Evolutionary conservation across 1,140 invertebrate genomes (phyloP), one percentile per base, ranked within the genome.

Genomic region (Penaeus vannamei): DNA sequence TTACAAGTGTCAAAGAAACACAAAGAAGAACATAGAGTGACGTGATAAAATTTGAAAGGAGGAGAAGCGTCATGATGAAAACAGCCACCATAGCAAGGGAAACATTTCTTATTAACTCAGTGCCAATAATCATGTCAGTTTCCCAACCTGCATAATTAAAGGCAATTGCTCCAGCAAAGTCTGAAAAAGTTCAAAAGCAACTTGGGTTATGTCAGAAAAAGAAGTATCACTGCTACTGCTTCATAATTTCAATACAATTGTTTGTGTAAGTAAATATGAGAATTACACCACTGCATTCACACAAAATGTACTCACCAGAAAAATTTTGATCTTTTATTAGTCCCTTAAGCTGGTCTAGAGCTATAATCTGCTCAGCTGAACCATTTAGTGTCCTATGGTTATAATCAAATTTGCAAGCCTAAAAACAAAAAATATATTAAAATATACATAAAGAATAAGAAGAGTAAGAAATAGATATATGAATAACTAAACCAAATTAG

Each of bases 21-120:
- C 96, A 97, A 72, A 95, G 92, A 91, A 96, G 95, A 91, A 97
- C 97, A 95, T 96, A 96, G 87, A 96, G 94, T 93, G 96, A 97
- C 85, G 95, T 96, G 93, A 95, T 95, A 0, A 96, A 91, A 93
- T 97, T 96, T 23, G 96, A 96, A 92, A 98, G 97, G 23, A 98
- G 93, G 4, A 97, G 92, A 1, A 96, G 92, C 17, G 97, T 97
- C 77, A 96, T 97, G n/a, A 95, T 92, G 94, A 98, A 96, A 4
- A 98, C 97, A 92, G 96, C 97, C 8, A 96, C 91, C 84, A 97
- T 93, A 0, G 97, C 97, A 82, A 98, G 92, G 61, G 95, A 94
- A 66, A 98, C 93, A 93, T 98, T 98, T 86, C 97, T 94, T 69
- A 96, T 95, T 2, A 98, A 95, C 93, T 97, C 96, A 66, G 94